Evolutionary conservation across 2,113 vertebrate genomes (phyloP), one percentile per base, ranked within the genome.

Genomic region (Gopherus flavomarginatus): DNA sequence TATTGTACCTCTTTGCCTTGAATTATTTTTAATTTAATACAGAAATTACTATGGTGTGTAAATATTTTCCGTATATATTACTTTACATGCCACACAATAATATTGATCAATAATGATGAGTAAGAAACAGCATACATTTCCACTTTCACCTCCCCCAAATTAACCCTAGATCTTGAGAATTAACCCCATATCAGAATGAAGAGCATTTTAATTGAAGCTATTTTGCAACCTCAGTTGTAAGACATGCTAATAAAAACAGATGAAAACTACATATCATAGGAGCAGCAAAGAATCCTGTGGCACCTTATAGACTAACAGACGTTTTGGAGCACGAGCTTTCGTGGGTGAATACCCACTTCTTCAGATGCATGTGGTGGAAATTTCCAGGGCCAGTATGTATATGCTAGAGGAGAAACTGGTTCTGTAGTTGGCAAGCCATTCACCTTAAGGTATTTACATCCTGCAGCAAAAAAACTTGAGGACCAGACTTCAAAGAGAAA

Each of bases 81-180:
- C 22, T 88, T 93, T 42, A 91, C 27, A 49, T 77, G 85, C 65
- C 8, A 72, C n/a, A 69, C 35, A 78, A 77, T 92, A 87, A 82
- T 82, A 72, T 35, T 56, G 52, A 27, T 92, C n/a, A 83, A 44
- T 47, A 78, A 27, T 27, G 24, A 14, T 44, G 38, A 12, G 42
- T 47, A 78, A 78, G 26, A 47, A 78, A 27, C 26, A 27, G 26
- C 38, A 47, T 44, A 47, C 6, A 8, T 47, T 78, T 42, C 21
- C 16, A 0, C 57, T 57, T 87, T 75, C 87, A 29, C 11, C 31
- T 94, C 65, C 19, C n/a, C 38, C n/a, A 77, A 77, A 77, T 44
- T 38, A 77, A 75, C 38, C 22, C 22, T 44, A 26, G 42, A 13
- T 44, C 72, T 26, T 78, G 11, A 56, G 31, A 44, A 13, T 78